Base-by-base conservation (phyloP, 2,888 invertebrate species). In the Terebella lapidaria region DNA sequence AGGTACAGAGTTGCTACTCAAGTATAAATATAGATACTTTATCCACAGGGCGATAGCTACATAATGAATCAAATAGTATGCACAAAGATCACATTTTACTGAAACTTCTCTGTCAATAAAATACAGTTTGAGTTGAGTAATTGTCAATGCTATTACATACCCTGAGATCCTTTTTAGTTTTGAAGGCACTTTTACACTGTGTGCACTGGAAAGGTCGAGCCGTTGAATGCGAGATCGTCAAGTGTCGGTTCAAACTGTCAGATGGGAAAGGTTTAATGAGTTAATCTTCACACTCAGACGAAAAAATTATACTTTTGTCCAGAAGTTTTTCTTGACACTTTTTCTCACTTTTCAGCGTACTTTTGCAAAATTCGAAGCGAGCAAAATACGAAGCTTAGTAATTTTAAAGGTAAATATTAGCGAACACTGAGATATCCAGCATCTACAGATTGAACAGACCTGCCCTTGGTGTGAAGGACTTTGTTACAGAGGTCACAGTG, bases 401-500 rank as follows among this genome's bases (percentile, higher is more conserved):
- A n/a, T n/a, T n/a, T n/a, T n/a, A n/a, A n/a, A n/a, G n/a, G n/a
- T n/a, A n/a, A n/a, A n/a, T n/a, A n/a, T n/a, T n/a, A n/a, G n/a
- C n/a, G n/a, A n/a, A 35, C n/a, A 35, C 42, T 10, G 10, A 35
- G 42, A 35, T 35, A 35, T 15, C 42, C 42, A 15, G 42, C n/a
- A 35, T 15, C 42, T 35, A 15, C 10, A 10, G n/a, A 15, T 15
- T 35, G n/a, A 15, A 54, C 55, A 60, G 26, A 66, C 61, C 64
- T 65, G n/a, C 64, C 66, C 47, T 67, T 67, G 22, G 66, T 67
- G 30, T 60, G 62, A 3, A 68, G 63, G 27, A 62, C 47, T 45
- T 65, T 62, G 24, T 54, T 29, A 54, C 68, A 68, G 15, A 64
- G 28, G 3, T 60, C 42, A 56, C 68, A 67, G 26, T 61, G 53